phyloP scores from a whole-genome alignment of 2,113 vertebrate species.

The Seriola dumerili region DNA sequence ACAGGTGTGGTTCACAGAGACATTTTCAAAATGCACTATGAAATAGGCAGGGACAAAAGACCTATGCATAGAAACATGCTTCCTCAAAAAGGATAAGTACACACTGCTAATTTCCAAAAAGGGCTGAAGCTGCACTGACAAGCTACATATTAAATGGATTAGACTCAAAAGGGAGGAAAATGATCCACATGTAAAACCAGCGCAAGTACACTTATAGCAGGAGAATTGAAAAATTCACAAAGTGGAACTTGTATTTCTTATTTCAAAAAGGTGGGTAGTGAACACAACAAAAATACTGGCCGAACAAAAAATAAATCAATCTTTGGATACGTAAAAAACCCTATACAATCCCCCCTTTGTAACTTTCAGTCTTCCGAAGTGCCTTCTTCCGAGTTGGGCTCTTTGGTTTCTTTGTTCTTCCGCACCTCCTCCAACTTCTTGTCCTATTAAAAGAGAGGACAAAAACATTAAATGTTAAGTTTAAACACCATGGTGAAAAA shows the following conservation, averaged over 20 bases:
- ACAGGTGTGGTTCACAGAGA: constrained; percentile 66
- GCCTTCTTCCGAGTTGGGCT: constrained; percentile 83
- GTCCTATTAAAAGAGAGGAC: constrained; percentile 83
- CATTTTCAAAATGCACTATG: constrained; percentile 67
- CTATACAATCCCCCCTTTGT: constrained; percentile 79
- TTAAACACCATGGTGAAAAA: background rate
- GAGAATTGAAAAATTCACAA: constrained; percentile 82
- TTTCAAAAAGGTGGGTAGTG: constrained; percentile 76
- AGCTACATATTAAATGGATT: constrained; percentile 86
- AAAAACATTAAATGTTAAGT: background rate
- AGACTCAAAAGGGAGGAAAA: constrained; percentile 71
- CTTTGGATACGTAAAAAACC: constrained; percentile 93
- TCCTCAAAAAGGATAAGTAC: constrained; percentile 67
- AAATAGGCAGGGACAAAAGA: constrained; percentile 67
- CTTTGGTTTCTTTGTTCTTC: constrained; percentile 98
- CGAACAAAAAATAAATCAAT: constrained; percentile 85
- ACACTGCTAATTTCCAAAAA: constrained; percentile 69
- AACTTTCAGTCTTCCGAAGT: constrained; percentile 85
- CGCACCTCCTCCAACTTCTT: constrained; percentile 97
- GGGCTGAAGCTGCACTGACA: constrained; percentile 71
- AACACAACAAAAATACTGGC: constrained; percentile 85
- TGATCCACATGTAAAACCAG: constrained; percentile 88
- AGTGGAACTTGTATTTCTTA: constrained; percentile 79
- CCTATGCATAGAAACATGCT: constrained; percentile 80
- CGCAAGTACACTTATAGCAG: constrained; percentile 85